Evolutionary conservation across 2,888 invertebrate genomes (phyloP), one percentile per base, ranked within the genome.

Genomic region (Orthosia incerta): DNA sequence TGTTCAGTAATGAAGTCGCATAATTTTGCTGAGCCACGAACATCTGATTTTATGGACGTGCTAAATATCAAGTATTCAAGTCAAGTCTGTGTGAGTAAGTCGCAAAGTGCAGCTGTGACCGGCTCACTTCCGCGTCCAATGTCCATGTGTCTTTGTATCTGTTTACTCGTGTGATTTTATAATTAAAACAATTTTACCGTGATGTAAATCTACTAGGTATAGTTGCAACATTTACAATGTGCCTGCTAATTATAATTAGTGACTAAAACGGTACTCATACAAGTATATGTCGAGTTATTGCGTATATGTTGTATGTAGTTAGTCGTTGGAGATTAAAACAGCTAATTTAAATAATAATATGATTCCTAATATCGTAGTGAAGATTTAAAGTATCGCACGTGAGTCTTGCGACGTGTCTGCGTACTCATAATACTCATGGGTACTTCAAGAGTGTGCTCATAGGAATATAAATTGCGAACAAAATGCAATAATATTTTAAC

Each of bases 51-150:
- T 93, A 90, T 71, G 88, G 86, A 84, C 86, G 84, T 89, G 89
- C 84, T 87, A 84, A 86, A 76, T 78, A 74, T 79, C 57, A 66
- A 72, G 77, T 77, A 74, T 68, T 60, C 60, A 51, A 46, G 57
- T 63, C 68, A 18, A 82, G 86, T 82, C 82, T 85, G 86, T 86
- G 87, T 83, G 63, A 50, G 71, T 60, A 60, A 64, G 67, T 48
- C 56, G 71, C 74, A 75, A 74, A 69, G 90, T 92, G 94, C 94
- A 94, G 92, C 92, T 94, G 93, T 89, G 89, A 88, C 84, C 80
- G 86, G 12, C 55, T 74, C 74, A 83, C 77, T 86, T 86, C 86
- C 86, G 85, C 73, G 67, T 84, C 72, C 91, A 88, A 83, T 71
- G 67, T 84, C 72, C 91, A 88, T 81, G 74, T 86, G 79, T 81